Conservation (phyloP, 2,113 vertebrate genomes). For the Gymnobelideus leadbeateri region DNA sequence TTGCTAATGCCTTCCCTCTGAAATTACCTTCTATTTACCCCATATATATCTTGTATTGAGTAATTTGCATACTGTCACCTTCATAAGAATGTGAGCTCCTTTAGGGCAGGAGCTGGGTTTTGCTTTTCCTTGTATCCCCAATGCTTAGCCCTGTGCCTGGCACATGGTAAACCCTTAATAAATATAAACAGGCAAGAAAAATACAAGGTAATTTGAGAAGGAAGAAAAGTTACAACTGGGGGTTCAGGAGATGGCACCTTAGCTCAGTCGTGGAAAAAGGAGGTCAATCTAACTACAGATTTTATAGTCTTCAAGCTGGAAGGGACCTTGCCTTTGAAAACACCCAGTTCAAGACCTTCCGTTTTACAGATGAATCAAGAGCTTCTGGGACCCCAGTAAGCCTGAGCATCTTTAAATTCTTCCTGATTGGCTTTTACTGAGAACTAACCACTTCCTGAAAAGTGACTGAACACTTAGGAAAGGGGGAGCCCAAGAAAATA, state of each 20-base stretch:
- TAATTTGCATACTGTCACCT: background rate
- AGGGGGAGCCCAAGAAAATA: slow-evolving; percentile 24
- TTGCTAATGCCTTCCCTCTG: background rate
- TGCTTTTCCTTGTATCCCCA: background rate
- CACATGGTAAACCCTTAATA: background rate
- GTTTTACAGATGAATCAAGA: background rate
- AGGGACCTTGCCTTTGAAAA: background rate
- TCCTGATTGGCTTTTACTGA: no score
- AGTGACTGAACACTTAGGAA: background rate
- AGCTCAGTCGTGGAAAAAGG: background rate
- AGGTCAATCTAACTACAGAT: background rate
- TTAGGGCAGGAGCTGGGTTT: background rate
- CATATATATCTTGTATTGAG: background rate
- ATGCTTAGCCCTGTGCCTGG: background rate
- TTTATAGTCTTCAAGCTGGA: background rate
- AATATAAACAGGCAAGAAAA: background rate
- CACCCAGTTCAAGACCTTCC: background rate
- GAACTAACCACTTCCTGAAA: no score
- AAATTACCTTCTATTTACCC: background rate
- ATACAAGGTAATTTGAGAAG: background rate
- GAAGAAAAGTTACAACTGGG: background rate
- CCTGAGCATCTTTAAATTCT: no score
- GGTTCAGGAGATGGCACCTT: background rate
- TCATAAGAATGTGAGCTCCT: background rate
- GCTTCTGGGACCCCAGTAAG: background rate